Percentiles rank a stretch among this genome's conserved stretches.
These are phyloP conservation scores for Cyprinodon diabolis DNA, from an alignment of 2,797 vertebrate species.

Conservation along the genomic window DNA sequence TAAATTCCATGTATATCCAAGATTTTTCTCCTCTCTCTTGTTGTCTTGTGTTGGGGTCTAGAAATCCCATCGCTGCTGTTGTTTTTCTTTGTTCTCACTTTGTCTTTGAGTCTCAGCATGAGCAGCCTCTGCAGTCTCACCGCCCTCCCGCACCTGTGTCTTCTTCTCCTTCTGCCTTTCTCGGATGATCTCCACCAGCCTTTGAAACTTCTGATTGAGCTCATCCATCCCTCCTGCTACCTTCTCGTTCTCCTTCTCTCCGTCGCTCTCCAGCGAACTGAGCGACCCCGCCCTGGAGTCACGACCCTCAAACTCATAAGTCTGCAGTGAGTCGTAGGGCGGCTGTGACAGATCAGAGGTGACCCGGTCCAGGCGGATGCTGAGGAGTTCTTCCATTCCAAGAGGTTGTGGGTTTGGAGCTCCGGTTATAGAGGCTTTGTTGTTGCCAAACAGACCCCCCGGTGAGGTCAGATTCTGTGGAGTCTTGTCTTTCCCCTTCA, in stretches of 20 bases:
- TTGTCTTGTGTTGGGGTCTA: conserved; percentile 42
- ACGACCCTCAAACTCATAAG: conserved; percentile 89
- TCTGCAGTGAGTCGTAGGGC: conserved; percentile 92
- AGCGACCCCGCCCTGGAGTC: conserved; percentile 88
- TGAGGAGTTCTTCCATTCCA: conserved; percentile 85
- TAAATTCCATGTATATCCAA: conserved; percentile 51
- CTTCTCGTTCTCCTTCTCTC: conserved; percentile 68
- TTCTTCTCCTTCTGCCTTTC: conserved; percentile 56
- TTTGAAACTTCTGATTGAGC: conserved; percentile 87
- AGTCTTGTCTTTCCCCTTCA: conserved; percentile 74
- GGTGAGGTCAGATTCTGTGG: conserved; percentile 67
- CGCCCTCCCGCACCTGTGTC: not conserved
- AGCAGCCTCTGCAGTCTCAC: conserved; percentile 7
- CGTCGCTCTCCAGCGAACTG: conserved; percentile 85
- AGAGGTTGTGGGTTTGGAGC: conserved; percentile 67
- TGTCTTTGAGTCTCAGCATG: conserved; percentile 44
- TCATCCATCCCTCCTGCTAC: conserved; percentile 76
- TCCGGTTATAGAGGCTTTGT: conserved; percentile 45
- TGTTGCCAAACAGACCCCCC: conserved; percentile 61
- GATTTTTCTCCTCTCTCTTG: conserved; percentile 10
- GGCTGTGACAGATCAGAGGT: conserved; percentile 89
- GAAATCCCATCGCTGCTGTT: conserved; percentile 70
- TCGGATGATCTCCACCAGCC: conserved; percentile 87
- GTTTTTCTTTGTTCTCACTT: conserved; percentile 45
- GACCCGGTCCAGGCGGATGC: conserved; percentile 84